These are phyloP conservation scores for Torymus tubicola DNA, from an alignment of 2,888 invertebrate genomes.

Conservation along the genomic window DNA sequence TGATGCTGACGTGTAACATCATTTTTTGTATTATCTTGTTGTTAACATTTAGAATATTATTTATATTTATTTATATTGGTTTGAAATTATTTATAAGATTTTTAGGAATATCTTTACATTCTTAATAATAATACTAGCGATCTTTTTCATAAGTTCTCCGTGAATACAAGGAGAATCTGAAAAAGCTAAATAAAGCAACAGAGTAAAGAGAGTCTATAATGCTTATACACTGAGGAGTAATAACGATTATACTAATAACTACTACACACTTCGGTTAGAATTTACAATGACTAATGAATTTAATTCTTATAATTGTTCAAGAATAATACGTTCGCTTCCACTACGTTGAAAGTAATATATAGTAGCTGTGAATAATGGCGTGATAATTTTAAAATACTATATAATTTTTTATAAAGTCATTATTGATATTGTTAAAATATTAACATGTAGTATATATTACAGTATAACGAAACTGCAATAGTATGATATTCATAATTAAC, in stretches of 20 bases:
- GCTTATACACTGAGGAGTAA: constrained; percentile 6
- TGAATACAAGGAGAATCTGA: neutral
- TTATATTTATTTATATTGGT: no score
- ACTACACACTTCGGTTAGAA: constrained; percentile 30
- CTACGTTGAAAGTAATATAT: constrained; percentile 24
- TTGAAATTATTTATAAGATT: no score
- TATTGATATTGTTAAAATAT: neutral
- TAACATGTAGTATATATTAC: no score
- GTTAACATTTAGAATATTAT: no score
- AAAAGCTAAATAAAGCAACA: constrained; percentile 24
- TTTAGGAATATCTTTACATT: neutral
- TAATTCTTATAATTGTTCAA: constrained; percentile 41
- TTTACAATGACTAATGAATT: constrained; percentile 44
- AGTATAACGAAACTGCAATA: no score
- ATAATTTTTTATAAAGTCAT: neutral
- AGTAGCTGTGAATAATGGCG: neutral
- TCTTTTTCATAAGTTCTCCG: neutral
- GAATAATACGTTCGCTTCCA: constrained; percentile 14
- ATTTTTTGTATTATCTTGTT: no score
- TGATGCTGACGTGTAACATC: no score
- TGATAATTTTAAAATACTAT: constrained; percentile 28
- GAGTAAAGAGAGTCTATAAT: constrained; percentile 5
- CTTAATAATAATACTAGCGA: neutral
- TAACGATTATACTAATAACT: constrained; percentile 44
- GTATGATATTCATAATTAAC: no score